Evolutionary conservation across 1,140 invertebrate genomes (phyloP).

Genomic region (Heliothis subflexa): DNA sequence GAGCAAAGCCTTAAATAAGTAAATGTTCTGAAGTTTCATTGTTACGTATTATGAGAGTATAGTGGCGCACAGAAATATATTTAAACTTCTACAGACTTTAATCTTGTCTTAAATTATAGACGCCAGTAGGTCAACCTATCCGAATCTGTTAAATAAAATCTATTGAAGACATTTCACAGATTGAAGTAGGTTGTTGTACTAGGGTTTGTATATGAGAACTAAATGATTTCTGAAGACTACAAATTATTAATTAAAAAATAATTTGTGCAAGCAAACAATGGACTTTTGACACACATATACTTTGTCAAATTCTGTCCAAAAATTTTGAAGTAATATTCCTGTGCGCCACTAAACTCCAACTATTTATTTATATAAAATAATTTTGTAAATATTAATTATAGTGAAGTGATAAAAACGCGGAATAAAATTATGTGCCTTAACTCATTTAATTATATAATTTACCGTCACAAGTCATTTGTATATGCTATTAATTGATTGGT

Average conservation of each 20-base stretch:
- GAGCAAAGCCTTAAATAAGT: not conserved
- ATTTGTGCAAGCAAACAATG: not conserved
- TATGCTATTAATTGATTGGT: slow-evolving; percentile 34
- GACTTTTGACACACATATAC: not conserved
- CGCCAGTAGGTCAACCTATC: too few relatives aligned
- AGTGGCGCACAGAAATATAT: slow-evolving; percentile 26
- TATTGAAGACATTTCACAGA: too few relatives aligned
- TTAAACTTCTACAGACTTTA: too few relatives aligned
- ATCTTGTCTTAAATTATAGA: too few relatives aligned
- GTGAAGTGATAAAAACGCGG: slow-evolving; percentile 57
- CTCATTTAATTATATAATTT: slow-evolving; percentile 49
- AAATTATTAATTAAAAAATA: too few relatives aligned
- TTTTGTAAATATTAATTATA: slow-evolving; percentile 62
- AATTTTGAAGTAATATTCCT: not conserved
- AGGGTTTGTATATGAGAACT: too few relatives aligned
- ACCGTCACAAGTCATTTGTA: slow-evolving; percentile 40
- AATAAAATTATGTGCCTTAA: slow-evolving; percentile 60
- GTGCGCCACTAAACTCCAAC: slow-evolving; percentile 28
- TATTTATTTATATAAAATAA: slow-evolving; percentile 58
- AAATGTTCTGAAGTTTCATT: slow-evolving; percentile 37
- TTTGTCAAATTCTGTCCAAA: not conserved
- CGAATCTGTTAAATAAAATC: too few relatives aligned
- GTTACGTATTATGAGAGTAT: not conserved
- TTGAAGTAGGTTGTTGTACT: too few relatives aligned
- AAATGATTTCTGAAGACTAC: too few relatives aligned